Percentiles rank a stretch among this genome's conserved stretches.
Evolutionary conservation across 2,797 vertebrate species (phyloP).

Genomic region (Peromyscus eremicus): DNA sequence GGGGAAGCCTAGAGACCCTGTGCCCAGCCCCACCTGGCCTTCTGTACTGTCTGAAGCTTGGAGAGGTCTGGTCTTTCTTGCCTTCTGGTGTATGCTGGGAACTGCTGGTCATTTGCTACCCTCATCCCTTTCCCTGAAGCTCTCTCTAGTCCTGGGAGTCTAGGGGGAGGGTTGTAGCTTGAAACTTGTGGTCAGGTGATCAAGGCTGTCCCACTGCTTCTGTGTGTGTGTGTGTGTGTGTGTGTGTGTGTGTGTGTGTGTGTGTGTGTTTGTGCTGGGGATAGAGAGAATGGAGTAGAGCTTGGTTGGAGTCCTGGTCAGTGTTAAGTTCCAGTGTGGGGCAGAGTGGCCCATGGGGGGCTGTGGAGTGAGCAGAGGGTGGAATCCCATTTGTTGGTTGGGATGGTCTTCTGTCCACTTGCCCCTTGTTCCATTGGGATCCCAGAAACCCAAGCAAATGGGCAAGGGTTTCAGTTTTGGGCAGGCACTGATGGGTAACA

Average conservation of each 20-base stretch:
- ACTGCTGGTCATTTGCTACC: neutral
- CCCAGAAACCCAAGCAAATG: neutral
- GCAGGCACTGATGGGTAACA: neutral
- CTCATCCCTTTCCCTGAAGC: too few relatives aligned
- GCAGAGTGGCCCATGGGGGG: neutral
- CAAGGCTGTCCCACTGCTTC: neutral
- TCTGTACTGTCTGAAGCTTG: neutral
- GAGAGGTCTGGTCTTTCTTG: neutral
- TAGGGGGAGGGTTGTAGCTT: too few relatives aligned
- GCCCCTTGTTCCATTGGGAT: neutral
- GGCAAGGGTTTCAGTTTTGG: neutral
- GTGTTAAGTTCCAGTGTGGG: neutral
- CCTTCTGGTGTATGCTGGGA: neutral
- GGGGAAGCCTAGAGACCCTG: too few relatives aligned
- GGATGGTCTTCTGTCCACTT: too few relatives aligned
- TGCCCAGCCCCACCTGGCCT: too few relatives aligned
- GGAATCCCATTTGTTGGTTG: neutral
- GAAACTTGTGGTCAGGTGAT: neutral
- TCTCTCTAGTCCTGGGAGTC: neutral
- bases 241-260: too few relatives aligned
- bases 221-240: neutral
- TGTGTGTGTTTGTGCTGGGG: neutral
- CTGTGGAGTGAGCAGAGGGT: neutral
- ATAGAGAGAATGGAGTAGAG: neutral
- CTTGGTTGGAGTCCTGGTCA: neutral